Conservation (phyloP, 2,797 vertebrate species). For the Taeniopygia guttata region DNA sequence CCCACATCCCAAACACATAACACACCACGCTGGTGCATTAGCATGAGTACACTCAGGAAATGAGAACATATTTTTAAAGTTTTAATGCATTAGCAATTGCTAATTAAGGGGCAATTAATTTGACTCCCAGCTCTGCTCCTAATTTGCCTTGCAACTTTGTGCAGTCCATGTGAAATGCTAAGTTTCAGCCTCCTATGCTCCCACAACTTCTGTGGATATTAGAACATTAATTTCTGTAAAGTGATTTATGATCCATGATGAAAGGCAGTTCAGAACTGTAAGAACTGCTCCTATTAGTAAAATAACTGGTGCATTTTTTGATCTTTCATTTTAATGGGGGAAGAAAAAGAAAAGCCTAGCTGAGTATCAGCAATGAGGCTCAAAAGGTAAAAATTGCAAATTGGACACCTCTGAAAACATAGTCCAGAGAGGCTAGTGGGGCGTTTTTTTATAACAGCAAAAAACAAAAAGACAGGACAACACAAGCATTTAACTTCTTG, state of each 20-base stretch:
- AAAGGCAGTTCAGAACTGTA: conserved; percentile 30
- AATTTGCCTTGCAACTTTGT: neutral
- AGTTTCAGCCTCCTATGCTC: neutral
- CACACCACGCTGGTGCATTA: fast-evolving
- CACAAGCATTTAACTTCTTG: neutral
- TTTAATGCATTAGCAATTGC: conserved; percentile 3
- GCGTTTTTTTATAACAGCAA: neutral
- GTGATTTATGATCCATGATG: conserved; percentile 34
- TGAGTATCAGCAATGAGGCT: neutral
- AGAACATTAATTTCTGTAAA: conserved; percentile 21
- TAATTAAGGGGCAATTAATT: conserved; percentile 36
- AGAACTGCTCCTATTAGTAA: conserved; percentile 41
- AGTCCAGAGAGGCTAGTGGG: neutral
- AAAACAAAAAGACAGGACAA: neutral
- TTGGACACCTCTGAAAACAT: neutral
- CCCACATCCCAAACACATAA: neutral
- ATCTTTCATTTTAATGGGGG: conserved; percentile 7
- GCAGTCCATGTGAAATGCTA: neutral
- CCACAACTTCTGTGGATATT: neutral
- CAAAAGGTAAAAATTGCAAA: conserved; percentile 21
- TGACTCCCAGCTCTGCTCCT: neutral
- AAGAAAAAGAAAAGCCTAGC: neutral
- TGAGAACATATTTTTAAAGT: neutral
- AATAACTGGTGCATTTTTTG: conserved; percentile 48
- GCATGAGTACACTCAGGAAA: neutral